These are phyloP conservation scores for Capreolus pygargus DNA, from an alignment of 2,113 vertebrate species.

Conservation along the genomic window DNA sequence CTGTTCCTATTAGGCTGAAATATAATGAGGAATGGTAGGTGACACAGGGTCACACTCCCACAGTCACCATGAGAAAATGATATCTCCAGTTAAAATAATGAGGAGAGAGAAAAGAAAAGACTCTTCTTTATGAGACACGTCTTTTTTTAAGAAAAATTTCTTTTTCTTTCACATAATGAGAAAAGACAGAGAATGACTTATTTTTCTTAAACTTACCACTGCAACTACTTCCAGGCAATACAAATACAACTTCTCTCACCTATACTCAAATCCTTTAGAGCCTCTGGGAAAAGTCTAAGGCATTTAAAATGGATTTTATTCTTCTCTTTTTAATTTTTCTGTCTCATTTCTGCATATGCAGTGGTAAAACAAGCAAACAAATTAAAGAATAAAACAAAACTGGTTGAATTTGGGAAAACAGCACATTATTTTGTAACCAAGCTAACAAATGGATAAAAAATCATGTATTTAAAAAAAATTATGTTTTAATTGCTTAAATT, in stretches of 20 bases:
- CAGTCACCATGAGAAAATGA: neutral
- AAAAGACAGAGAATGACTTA: neutral
- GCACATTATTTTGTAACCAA: neutral
- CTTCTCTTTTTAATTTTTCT: neutral
- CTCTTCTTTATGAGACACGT: neutral
- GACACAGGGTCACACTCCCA: neutral
- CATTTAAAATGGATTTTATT: neutral
- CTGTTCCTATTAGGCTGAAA: conserved; percentile 5
- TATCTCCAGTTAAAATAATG: conserved; percentile 37
- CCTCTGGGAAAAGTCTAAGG: neutral
- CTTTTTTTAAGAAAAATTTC: neutral
- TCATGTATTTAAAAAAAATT: neutral
- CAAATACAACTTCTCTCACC: neutral
- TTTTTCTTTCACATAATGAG: neutral
- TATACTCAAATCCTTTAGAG: neutral
- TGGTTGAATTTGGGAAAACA: neutral
- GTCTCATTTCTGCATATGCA: neutral
- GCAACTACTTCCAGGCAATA: neutral
- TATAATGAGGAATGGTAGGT: conserved; percentile 24
- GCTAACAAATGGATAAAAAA: neutral
- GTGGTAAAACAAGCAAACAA: neutral
- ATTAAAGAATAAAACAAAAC: neutral
- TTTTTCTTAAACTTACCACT: neutral
- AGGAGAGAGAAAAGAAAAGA: neutral
- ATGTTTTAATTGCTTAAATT: neutral